Evolutionary conservation across 2,797 vertebrate genomes (phyloP), one percentile per base, ranked within the genome.

Genomic region (Danio aesculapii): DNA sequence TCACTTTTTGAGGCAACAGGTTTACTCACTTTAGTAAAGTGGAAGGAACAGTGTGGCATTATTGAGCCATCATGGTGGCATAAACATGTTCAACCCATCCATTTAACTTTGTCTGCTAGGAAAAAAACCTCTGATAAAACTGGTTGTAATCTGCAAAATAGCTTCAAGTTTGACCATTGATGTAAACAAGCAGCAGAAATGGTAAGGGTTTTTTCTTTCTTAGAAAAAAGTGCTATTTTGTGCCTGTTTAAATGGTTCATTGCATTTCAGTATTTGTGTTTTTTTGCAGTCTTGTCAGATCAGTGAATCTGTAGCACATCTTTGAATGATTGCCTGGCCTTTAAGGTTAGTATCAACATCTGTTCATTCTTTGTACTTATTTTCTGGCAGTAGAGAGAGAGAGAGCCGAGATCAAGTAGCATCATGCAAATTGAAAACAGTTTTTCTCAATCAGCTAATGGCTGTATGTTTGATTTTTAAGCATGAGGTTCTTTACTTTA

Each of bases 251-350:
- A 47, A 47, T 67, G 63, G 43, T 66, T 66, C 12, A n/a, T 12
- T 19, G 43, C 3, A 13, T 66, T 66, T 67, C 8, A 30, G 49
- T 50, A 50, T 30, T 68, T 50, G 2, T 59, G 5, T 59, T 59
- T 68, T 7, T 67, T 49, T 67, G 17, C 64, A 49, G 64, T 12
- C 64, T 49, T 30, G 66, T 68, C 8, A 50, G 66, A 50, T 13
- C 21, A 12, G 17, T 1, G 8, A 50, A 68, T 39, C 5, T 49
- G 9, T 39, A 13, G 10, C 47, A 16, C 46, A 9, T 49, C 21
- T 69, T 16, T 69, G 14, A 52, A 39, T 0, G 9, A 69, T 49
- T 69, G 13, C 13, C 44, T 47, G 41, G 17, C 17, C 43, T 14
- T 46, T 19, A 46, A 30, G 8, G 13, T 52, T 52, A 16, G 13